These are phyloP conservation scores for Myxocyprinus asiaticus DNA, from an alignment of 2,113 vertebrate species.

Conservation along the genomic window DNA sequence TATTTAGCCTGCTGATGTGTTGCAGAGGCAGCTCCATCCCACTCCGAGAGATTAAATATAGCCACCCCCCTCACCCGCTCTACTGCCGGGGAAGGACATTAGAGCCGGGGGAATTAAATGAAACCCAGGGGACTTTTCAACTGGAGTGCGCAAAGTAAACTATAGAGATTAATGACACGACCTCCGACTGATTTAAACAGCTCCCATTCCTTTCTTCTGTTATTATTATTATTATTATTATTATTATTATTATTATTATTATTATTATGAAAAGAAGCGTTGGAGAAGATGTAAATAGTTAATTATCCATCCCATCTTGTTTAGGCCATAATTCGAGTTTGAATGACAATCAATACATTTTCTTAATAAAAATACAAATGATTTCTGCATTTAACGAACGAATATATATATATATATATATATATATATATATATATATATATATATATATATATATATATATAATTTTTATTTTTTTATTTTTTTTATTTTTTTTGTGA, in stretches of 20 bases:
- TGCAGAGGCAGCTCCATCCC: slow-evolving; percentile 72
- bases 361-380: too few species aligned
- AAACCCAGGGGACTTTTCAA: slow-evolving; percentile 76
- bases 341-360: neutral
- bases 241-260: slow-evolving; percentile 39
- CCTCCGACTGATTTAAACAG: slow-evolving; percentile 68
- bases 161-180: slow-evolving; percentile 77
- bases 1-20: slow-evolving; percentile 77
- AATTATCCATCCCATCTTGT: neutral
- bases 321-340: neutral
- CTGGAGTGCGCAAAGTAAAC: slow-evolving; percentile 74
- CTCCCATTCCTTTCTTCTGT: slow-evolving; percentile 49
- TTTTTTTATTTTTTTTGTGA: too few species aligned
- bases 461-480: neutral
- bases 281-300: too few species aligned
- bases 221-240: slow-evolving; percentile 39
- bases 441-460: neutral
- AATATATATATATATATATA: too few species aligned
- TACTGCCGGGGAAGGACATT: slow-evolving; percentile 71
- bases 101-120: slow-evolving; percentile 75
- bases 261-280: neutral
- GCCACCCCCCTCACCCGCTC: slow-evolving; percentile 57
- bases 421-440: too few species aligned
- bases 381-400: too few species aligned
- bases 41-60: slow-evolving; percentile 76